phyloP scores from a whole-genome alignment of 1,140 invertebrate genomes.

The Zaprionus davidi region DNA sequence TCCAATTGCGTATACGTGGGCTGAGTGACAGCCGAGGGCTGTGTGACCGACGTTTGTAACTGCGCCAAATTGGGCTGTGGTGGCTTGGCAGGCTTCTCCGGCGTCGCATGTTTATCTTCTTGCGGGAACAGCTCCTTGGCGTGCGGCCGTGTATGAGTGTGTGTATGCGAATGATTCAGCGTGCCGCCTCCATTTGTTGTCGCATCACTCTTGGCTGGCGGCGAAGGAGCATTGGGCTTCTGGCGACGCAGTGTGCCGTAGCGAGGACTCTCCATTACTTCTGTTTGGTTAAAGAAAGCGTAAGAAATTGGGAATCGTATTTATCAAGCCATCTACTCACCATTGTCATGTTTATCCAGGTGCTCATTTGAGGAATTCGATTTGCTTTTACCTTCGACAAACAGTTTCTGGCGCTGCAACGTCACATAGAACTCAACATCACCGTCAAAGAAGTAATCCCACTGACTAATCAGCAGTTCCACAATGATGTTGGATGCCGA shows the following conservation, averaged over 20 bases:
- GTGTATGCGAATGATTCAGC: conserved; percentile 48
- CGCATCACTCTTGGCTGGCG: conserved; percentile 51
- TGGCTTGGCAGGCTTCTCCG: conserved; percentile 76
- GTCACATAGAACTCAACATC: conserved; percentile 84
- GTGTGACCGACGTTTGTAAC: conserved; percentile 27
- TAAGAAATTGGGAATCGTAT: not conserved
- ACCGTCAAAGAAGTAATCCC: conserved; percentile 86
- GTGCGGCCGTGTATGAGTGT: conserved; percentile 50
- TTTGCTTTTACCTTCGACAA: conserved; percentile 80
- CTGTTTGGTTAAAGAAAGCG: conserved; percentile 32
- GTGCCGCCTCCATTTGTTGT: conserved; percentile 69
- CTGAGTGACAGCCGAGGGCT: conserved; percentile 17
- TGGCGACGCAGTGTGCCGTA: conserved; percentile 76
- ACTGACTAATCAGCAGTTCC: conserved; percentile 93
- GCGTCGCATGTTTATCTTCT: conserved; percentile 32
- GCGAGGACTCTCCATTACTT: conserved; percentile 76
- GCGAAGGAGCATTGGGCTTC: conserved; percentile 75
- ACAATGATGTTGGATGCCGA: conserved; percentile 93
- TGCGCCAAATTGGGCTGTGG: conserved; percentile 72
- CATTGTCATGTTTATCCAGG: conserved; percentile 72
- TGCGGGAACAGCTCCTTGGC: conserved; percentile 74
- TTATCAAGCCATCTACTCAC: conserved; percentile 46
- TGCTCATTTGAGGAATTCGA: conserved; percentile 81
- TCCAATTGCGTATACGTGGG: conserved; percentile 56
- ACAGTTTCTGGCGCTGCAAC: conserved; percentile 66